Evolutionary conservation across 2,797 vertebrate species (phyloP), one percentile per base, ranked within the genome.

Genomic region (Choloepus didactylus): DNA sequence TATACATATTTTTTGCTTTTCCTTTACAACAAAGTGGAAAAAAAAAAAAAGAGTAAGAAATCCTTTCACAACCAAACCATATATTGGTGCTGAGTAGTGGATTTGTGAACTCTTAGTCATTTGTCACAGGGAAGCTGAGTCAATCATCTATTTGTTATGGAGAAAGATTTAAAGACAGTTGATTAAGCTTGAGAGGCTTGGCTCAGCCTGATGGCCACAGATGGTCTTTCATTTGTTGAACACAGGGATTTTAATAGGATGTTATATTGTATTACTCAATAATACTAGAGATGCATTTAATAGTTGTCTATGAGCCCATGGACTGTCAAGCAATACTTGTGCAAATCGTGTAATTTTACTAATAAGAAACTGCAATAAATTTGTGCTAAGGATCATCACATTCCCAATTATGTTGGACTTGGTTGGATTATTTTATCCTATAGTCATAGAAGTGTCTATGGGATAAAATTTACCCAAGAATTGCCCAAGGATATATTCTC

Each of bases 71-170:
- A 35, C 18, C 51, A 81, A 84, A 59, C 14, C 18, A 49, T 51
- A 56, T 54, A 46, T 56, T 64, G 76, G 4, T 35, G 12, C 35
- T 60, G 27, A 77, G 16, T 84, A 9, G 44, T 75, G 21, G 6
- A 62, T 92, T 66, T 89, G 8, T 95, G 69, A 84, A 66, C 11
- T 54, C 41, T 86, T 59, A 56, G 18, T n/a, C 5, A 90, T 81
- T 93, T 67, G 14, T 92, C 44, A 89, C 80, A 93, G 9, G 59
- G 29, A 77, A 86, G 35, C 15, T 87, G 4, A 94, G 84, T 83
- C 73, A 81, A 66, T 88, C 29, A 87, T 41, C 9, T 77, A 14
- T 92, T 83, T 70, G 2, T n/a, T 90, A 70, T 11, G 3, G 14
- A 86, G 38, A 56, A 38, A 31, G 0, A 82, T 72, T 82, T 93